Percentiles rank a stretch among this genome's conserved stretches.
Evolutionary conservation across 2,113 vertebrate genomes (phyloP).

Genomic region (Climacteris rufus): DNA sequence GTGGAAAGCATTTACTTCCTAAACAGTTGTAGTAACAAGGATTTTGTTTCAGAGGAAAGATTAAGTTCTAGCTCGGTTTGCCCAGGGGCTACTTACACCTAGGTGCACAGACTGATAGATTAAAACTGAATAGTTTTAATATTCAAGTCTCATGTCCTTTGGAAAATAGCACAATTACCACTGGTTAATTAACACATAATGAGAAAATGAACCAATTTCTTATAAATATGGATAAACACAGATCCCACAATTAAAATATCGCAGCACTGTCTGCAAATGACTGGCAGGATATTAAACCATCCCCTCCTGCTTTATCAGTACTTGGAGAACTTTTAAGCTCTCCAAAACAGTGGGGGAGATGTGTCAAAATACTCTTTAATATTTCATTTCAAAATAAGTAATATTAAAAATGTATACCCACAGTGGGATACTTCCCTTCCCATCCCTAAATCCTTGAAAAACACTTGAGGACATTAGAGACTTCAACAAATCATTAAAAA

Average conservation of each 20-base stretch:
- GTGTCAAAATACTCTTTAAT: background rate
- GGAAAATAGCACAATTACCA: background rate
- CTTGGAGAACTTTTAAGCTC: background rate
- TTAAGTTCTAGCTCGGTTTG: background rate
- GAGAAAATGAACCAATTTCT: background rate
- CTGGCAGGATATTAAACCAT: background rate
- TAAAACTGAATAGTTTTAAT: background rate
- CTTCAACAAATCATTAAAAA: background rate
- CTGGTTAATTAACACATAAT: background rate
- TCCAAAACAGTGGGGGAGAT: background rate
- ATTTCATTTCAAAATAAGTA: background rate
- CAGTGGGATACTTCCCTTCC: background rate
- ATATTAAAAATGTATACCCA: background rate
- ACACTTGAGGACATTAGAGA: background rate
- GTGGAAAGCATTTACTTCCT: background rate
- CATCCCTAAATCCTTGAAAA: background rate
- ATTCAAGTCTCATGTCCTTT: background rate
- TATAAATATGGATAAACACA: background rate
- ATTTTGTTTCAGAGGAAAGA: background rate
- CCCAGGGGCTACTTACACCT: background rate
- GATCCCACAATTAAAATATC: background rate
- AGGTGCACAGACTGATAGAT: background rate
- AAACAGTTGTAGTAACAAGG: background rate
- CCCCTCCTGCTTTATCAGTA: background rate
- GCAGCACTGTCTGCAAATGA: background rate